Evolutionary conservation across 2,113 vertebrate species (phyloP).

Genomic region (Thamnaconus septentrionalis): DNA sequence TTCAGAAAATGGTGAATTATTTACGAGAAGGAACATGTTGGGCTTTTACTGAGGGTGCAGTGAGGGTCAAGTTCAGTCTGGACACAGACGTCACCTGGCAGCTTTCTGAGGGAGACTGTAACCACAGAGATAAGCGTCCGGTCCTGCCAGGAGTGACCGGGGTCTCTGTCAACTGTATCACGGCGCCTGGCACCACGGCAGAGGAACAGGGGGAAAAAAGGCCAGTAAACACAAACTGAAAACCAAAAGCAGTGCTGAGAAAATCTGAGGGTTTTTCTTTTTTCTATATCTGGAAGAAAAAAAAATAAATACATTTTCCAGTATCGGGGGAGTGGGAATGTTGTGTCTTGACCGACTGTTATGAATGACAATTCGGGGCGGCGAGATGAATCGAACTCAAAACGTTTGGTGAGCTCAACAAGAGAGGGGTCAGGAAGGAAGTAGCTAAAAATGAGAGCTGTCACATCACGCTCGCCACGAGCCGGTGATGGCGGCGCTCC

Average conservation of each 20-base stretch:
- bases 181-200: slow-evolving; percentile 57
- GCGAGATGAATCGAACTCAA: slow-evolving; percentile 50
- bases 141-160: slow-evolving; percentile 21
- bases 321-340: slow-evolving; percentile 5
- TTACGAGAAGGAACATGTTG: not conserved
- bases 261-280: too few relatives aligned
- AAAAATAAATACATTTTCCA: too few relatives aligned
- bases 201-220: slow-evolving; percentile 50
- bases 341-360: slow-evolving; percentile 38
- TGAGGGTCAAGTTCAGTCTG: slow-evolving; percentile 13
- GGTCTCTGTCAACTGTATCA: slow-evolving; percentile 52
- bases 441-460: slow-evolving; percentile 59
- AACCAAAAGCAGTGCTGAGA: too few relatives aligned
- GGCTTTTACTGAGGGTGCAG: not conserved
- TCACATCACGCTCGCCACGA: slow-evolving; percentile 47
- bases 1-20: too few relatives aligned
- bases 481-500: slow-evolving; percentile 42
- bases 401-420: slow-evolving; percentile 51
- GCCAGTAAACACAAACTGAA: slow-evolving; percentile 25
- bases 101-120: slow-evolving; percentile 30
- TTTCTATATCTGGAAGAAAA: too few relatives aligned
- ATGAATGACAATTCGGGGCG: slow-evolving; percentile 46
- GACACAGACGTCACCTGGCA: slow-evolving; percentile 14
- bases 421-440: slow-evolving; percentile 47
- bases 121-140: slow-evolving; percentile 34